These are phyloP conservation scores for Calliopsis andreniformis DNA, from an alignment of 1,140 invertebrate genomes.

Conservation along the genomic window DNA sequence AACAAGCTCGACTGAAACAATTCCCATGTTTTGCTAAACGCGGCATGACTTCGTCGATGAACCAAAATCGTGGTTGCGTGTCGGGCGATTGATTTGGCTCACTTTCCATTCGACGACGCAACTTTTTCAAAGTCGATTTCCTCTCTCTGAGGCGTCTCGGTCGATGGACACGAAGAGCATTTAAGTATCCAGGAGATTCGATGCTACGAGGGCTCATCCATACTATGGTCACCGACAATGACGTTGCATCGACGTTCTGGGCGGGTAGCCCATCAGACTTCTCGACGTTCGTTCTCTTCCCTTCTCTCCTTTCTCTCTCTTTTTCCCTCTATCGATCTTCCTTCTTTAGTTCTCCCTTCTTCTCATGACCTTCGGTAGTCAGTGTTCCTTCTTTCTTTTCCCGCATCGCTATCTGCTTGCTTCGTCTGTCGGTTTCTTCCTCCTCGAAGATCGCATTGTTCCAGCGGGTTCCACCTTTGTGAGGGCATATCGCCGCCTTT, in stretches of 20 bases:
- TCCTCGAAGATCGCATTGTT: conserved; percentile 74
- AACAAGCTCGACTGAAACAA: not conserved
- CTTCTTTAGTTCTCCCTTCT: conserved; percentile 32
- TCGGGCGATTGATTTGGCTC: conserved; percentile 11
- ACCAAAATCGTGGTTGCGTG: not conserved
- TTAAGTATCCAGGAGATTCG: conserved; percentile 62
- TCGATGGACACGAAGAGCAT: conserved; percentile 54
- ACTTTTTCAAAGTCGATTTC: conserved; percentile 45
- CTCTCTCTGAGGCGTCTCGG: conserved; percentile 47
- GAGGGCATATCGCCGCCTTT: conserved; percentile 69
- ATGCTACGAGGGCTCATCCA: conserved; percentile 54
- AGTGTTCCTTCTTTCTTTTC: conserved; percentile 43
- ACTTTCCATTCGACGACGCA: conserved; percentile 19
- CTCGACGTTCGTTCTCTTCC: conserved; percentile 64
- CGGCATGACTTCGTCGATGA: not conserved
- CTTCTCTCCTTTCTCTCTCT: conserved; percentile 22
- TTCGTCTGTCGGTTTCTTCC: conserved; percentile 50
- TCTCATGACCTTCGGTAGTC: conserved; percentile 63
- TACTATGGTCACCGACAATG: conserved; percentile 72
- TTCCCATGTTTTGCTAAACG: not conserved
- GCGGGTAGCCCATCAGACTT: conserved; percentile 78
- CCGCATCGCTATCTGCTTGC: conserved; percentile 38
- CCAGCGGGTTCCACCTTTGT: conserved; percentile 73
- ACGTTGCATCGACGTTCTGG: conserved; percentile 79
- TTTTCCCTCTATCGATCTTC: conserved; percentile 13